A percentile compares a stretch with the other conserved stretches of the same genome.
phyloP scores from a whole-genome alignment of 1,140 invertebrate genomes.

The Trinorchestia longiramus region DNA sequence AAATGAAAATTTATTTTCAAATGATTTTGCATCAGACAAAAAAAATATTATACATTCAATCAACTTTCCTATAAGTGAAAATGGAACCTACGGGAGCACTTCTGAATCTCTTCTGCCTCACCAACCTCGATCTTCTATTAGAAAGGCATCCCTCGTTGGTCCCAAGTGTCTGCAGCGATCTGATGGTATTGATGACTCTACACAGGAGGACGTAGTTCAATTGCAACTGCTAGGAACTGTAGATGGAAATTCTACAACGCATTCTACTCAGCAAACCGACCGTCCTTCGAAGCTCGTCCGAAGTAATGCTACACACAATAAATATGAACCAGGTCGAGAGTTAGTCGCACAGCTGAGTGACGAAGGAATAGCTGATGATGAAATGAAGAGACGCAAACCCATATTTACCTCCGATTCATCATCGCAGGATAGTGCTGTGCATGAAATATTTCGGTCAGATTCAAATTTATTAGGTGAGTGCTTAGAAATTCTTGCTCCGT shows the following conservation, averaged over 20 bases:
- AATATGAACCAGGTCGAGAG: slow-evolving; percentile 11
- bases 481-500: slow-evolving; percentile 2
- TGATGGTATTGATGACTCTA: slow-evolving; percentile 30
- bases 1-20: background rate
- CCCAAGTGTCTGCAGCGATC: slow-evolving; percentile 3
- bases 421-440: slow-evolving; percentile 64
- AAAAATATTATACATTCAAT: slow-evolving; percentile 16
- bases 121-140: background rate
- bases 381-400: slow-evolving; percentile 57
- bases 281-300: background rate
- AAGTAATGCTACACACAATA: background rate
- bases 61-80: slow-evolving; percentile 29
- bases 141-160: background rate
- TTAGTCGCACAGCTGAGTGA: slow-evolving; percentile 59
- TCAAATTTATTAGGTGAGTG: slow-evolving; percentile 49
- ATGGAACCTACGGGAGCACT: slow-evolving; percentile 3
- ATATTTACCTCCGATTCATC: slow-evolving; percentile 64
- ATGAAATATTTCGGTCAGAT: background rate
- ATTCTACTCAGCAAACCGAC: background rate
- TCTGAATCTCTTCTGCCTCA: background rate
- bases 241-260: background rate
- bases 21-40: background rate
- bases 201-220: slow-evolving; percentile 57
- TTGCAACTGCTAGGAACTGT: slow-evolving; percentile 57
- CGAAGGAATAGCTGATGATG: slow-evolving; percentile 58